Base-by-base conservation (phyloP, 2,888 invertebrate species). In the Argyresthia goedartella region DNA sequence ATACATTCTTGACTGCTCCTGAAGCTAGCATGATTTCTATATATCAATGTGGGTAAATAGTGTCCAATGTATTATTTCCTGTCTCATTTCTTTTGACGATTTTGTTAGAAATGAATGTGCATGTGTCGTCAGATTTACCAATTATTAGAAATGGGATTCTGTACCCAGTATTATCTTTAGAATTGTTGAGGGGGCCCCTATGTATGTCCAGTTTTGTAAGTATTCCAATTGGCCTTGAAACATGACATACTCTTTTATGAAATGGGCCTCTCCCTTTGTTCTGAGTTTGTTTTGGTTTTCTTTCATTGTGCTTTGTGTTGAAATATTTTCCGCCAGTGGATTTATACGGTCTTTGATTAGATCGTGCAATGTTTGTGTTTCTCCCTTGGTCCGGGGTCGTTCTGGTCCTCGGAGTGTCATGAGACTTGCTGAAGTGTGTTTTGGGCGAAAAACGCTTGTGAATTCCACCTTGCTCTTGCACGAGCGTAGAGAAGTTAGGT, bases 401-500 rank as follows among this genome's bases (percentile, higher is more conserved):
- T 43, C 15, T 10, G 1, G 4, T 15, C 14, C 35, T 34, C 11
- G 1, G 16, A 3, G 25, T 25, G 10, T 49, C 8, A 13, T 11
- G 11, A 10, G 50, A 10, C 8, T 35, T 4, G 6, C 10, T 11
- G 3, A 1, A 1, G 2, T 8, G 33, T 8, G n/a, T 9, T 13
- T 34, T 43, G 13, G 4, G 36, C 8, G 57, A 56, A 56, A 60
- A 60, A 42, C 57, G 15, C 45, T 57, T 59, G 1, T 43, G 1
- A 2, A 49, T 33, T 1, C 55, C 57, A 7, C 56, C 57, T 47
- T 59, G 55, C 15, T 60, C 54, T 16, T 60, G 58, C 1, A 58
- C 16, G 1, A 54, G 10, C 9, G 57, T 52, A 1, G 53, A 50
- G 1, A 57, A 53, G 34, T 55, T 46, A 4, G 52, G 53, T 49